Evolutionary conservation across 1,140 invertebrate genomes (phyloP).

Genomic region (Prorops nasuta): DNA sequence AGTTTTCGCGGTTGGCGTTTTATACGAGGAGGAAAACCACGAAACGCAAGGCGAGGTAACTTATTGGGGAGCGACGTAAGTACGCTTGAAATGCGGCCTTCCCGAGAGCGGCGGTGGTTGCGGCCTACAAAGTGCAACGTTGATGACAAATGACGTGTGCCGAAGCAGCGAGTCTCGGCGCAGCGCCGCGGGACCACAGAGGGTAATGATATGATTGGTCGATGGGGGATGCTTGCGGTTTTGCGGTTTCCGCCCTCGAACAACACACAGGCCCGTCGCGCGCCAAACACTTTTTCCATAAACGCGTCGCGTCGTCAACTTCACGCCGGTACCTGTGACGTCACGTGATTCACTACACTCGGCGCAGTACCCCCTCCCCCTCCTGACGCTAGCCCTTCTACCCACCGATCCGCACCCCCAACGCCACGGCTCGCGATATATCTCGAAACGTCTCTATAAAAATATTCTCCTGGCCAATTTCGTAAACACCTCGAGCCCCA

Average conservation of each 20-base stretch:
- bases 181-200: constrained; percentile 49
- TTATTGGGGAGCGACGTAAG: background rate
- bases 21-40: constrained; percentile 20
- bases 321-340: constrained; percentile 11
- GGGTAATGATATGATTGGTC: constrained; percentile 57
- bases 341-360: constrained; percentile 12
- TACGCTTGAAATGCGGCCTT: background rate
- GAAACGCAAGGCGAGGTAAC: background rate
- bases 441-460: no score
- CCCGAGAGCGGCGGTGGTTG: constrained; percentile 5
- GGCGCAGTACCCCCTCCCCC: no score
- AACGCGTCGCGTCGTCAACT: constrained; percentile 20
- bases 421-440: no score
- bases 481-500: no score
- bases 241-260: constrained; percentile 51
- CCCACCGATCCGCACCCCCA: no score
- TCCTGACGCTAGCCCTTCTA: no score
- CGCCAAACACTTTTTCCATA: background rate
- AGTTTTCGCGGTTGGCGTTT: constrained; percentile 19
- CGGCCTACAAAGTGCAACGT: constrained; percentile 24
- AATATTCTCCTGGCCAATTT: no score
- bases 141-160: constrained; percentile 51
- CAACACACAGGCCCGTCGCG: background rate
- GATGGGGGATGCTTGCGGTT: constrained; percentile 51
- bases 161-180: constrained; percentile 52